These are phyloP conservation scores for Pterostichus madidus DNA, from an alignment of 2,888 invertebrate species.

Conservation along the genomic window DNA sequence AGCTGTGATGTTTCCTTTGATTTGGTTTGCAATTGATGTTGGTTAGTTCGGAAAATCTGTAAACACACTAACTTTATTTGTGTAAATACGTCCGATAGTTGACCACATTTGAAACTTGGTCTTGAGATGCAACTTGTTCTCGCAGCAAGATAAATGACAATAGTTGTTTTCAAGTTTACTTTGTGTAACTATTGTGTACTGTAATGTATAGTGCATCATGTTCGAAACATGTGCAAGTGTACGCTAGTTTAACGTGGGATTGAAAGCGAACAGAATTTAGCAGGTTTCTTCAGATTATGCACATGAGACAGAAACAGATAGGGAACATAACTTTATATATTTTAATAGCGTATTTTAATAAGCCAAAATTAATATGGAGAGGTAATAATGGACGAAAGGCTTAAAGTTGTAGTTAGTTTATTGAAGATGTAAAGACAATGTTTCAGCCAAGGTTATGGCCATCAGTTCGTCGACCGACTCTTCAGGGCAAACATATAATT, in stretches of 20 bases:
- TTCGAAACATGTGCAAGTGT: neutral
- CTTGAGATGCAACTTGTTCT: neutral
- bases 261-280: neutral
- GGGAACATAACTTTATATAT: no score
- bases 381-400: no score
- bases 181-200: slow-evolving; percentile 4
- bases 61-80: slow-evolving; percentile 47
- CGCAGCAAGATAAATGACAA: slow-evolving; percentile 55
- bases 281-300: no score
- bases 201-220: slow-evolving; percentile 1
- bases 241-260: neutral
- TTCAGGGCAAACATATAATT: no score
- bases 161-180: slow-evolving; percentile 49
- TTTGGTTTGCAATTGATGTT: neutral
- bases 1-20: neutral
- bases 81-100: slow-evolving; percentile 34
- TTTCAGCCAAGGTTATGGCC: no score
- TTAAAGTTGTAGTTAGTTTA: no score
- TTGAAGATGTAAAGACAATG: no score
- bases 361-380: no score
- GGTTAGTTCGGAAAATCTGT: slow-evolving; percentile 1
- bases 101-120: slow-evolving; percentile 35
- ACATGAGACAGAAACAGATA: no score
- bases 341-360: no score
- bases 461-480: no score